Percentiles rank a stretch among this genome's conserved stretches.
Conservation (phyloP, 2,888 invertebrate genomes). For the Steromphala cineraria region DNA sequence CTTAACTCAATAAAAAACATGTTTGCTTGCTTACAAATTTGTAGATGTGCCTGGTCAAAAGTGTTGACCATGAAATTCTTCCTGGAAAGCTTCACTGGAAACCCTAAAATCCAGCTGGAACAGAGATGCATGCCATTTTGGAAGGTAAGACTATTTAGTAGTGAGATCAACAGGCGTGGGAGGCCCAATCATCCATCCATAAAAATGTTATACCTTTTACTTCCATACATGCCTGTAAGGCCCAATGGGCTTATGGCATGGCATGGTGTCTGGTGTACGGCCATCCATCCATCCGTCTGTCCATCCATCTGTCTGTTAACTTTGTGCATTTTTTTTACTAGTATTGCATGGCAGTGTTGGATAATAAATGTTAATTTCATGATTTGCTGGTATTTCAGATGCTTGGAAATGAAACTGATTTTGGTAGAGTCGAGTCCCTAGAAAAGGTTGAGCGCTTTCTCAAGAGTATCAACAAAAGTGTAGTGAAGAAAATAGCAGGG, state of each 20-base stretch:
- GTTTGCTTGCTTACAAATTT: no score
- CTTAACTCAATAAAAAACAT: no score
- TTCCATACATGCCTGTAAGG: no score
- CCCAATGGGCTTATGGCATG: no score
- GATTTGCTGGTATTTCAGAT: slow-evolving; percentile 54
- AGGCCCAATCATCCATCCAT: no score
- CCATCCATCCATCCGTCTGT: no score
- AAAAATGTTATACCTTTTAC: no score
- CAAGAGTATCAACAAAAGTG: slow-evolving; percentile 50
- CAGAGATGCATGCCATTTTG: slow-evolving; percentile 57
- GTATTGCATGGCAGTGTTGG: no score
- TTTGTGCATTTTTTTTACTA: no score
- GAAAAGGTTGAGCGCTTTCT: slow-evolving; percentile 58
- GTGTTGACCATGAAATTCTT: slow-evolving; percentile 60
- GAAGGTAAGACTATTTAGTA: slow-evolving; percentile 52
- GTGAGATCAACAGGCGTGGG: no score
- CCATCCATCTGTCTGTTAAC: no score
- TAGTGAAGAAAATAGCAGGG: slow-evolving; percentile 38
- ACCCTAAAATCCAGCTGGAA: slow-evolving; percentile 36
- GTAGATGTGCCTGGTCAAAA: slow-evolving; percentile 58
- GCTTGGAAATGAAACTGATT: slow-evolving; percentile 50
- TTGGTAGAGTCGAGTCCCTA: slow-evolving; percentile 51
- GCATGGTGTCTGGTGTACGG: no score
- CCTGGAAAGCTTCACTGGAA: slow-evolving; percentile 53
- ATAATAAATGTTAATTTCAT: background rate